Evolutionary conservation across 2,888 invertebrate species (phyloP), one percentile per base, ranked within the genome.

Genomic region (Acronicta psi): DNA sequence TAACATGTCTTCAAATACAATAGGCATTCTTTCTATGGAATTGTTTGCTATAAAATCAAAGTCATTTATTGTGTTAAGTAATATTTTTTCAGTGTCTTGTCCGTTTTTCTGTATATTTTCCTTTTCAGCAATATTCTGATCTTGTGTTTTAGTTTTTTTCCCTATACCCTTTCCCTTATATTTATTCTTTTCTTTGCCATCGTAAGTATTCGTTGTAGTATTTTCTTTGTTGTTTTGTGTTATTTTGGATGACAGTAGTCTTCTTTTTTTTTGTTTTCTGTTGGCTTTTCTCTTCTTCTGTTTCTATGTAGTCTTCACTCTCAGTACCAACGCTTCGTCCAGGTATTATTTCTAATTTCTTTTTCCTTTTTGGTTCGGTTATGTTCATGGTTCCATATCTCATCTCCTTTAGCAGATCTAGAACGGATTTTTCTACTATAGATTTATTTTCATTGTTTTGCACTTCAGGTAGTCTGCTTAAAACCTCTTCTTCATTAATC

Each of bases 41-140:
- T 56, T 52, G 49, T 61, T 50, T 52, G 61, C 56, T 61, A 56
- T 43, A 53, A 61, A 61, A 56, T 52, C 56, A 50, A 61, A 56
- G 56, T 61, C 49, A 56, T 57, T 56, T 61, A 61, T 49, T 52
- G 56, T 57, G 52, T 61, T 52, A 61, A 49, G 56, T 61, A 61
- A 31, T 56, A 61, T 61, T 61, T 51, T 45, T 56, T 56, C 60
- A 61, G 52, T 61, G 47, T 56, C 42, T 56, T 52, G 56, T 52
- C 44, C 51, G 51, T 55, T 51, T 63, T 55, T 46, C 46, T 59
- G 37, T 52, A 41, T 52, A 47, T 55, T 56, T 55, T 64, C 55
- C 45, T 59, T 59, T 55, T 55, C 55, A 56, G 43, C 51, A 56
- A 60, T 60, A 55, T 60, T 60, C 51, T 60, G 60, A 52, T 58